These are phyloP conservation scores for Drosophila birchii DNA, from an alignment of 2,888 invertebrate species.

Conservation along the genomic window DNA sequence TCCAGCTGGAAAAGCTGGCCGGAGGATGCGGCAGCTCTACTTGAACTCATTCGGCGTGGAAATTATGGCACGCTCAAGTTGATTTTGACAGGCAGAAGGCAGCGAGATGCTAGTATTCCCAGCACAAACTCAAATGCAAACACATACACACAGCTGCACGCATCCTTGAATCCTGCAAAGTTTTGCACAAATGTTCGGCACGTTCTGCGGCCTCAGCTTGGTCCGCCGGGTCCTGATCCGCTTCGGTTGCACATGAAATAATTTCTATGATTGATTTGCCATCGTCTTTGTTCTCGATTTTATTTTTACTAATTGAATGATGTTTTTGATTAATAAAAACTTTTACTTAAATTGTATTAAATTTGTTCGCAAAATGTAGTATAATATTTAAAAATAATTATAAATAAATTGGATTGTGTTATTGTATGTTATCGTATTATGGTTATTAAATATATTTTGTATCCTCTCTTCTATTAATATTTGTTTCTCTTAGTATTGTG, in stretches of 20 bases:
- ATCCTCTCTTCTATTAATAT: too few species aligned
- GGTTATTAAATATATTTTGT: not conserved
- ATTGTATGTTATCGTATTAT: not conserved
- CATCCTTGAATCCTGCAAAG: constrained; percentile 65
- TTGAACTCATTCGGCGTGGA: constrained; percentile 75
- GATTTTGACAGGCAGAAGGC: constrained; percentile 70
- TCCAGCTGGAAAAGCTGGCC: constrained; percentile 36
- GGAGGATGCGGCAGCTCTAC: constrained; percentile 60
- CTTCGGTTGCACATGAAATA: constrained; percentile 9
- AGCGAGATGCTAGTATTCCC: constrained; percentile 28
- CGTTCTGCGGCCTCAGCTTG: constrained; percentile 54
- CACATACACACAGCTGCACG: constrained; percentile 23
- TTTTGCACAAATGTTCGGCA: constrained; percentile 61
- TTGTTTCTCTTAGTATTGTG: too few species aligned
- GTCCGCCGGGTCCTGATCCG: constrained; percentile 14
- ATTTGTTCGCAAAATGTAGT: too few species aligned
- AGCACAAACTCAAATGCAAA: constrained; percentile 33
- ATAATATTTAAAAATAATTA: not conserved
- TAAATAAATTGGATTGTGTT: not conserved
- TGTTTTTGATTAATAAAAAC: not conserved
- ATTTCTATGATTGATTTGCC: constrained; percentile 7
- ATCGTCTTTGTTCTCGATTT: not conserved
- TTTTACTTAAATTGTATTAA: not conserved
- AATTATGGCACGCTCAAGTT: constrained; percentile 75
- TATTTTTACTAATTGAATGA: not conserved